Evolutionary conservation across 2,113 vertebrate genomes (phyloP).

Genomic region (Scytalopus superciliaris): DNA sequence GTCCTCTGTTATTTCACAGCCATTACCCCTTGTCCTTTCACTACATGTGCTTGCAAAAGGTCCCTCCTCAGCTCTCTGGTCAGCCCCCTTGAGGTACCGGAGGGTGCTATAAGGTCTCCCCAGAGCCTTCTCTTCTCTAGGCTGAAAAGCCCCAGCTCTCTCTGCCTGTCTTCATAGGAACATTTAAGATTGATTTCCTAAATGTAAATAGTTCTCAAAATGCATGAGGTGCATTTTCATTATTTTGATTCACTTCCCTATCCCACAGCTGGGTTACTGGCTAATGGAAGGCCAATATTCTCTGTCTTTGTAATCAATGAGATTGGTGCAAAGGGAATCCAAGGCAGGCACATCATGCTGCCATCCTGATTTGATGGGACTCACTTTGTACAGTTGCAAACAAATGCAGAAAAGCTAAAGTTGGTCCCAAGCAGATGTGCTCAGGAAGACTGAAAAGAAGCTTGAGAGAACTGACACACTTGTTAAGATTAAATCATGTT

Average conservation of each 20-base stretch:
- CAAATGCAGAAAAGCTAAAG: not conserved
- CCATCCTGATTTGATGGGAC: not conserved
- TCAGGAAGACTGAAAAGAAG: not conserved
- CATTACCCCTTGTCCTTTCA: not conserved
- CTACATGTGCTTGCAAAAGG: not conserved
- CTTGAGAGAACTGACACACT: not conserved
- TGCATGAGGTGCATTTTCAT: not conserved
- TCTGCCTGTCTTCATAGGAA: not conserved
- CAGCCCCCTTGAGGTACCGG: not conserved
- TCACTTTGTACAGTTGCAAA: not conserved
- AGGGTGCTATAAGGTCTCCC: not conserved
- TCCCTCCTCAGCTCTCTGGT: not conserved
- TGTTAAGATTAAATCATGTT: not conserved
- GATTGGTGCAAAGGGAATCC: not conserved
- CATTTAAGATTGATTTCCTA: not conserved
- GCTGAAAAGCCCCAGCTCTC: not conserved
- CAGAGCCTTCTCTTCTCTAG: not conserved
- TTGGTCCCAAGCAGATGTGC: not conserved
- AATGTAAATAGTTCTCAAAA: not conserved
- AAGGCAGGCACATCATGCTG: not conserved
- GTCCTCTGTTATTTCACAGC: not conserved
- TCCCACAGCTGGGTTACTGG: not conserved
- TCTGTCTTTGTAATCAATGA: not conserved
- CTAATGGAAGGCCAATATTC: not conserved
- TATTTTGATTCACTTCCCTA: not conserved